Evolutionary conservation across 2,113 vertebrate genomes (phyloP).

Genomic region (Felis chaus): DNA sequence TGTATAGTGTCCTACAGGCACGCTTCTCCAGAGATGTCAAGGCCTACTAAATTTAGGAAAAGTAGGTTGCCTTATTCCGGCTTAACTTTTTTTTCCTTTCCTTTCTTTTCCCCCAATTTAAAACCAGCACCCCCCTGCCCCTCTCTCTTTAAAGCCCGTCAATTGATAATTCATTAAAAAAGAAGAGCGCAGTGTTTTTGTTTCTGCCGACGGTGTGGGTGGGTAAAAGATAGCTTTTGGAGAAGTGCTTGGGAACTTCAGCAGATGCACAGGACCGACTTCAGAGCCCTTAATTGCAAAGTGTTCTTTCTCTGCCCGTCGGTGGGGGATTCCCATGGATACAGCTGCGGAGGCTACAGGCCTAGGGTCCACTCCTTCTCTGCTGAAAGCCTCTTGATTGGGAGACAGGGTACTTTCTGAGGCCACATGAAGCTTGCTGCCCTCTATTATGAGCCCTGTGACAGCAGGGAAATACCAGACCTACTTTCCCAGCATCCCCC

Average conservation of each 20-base stretch:
- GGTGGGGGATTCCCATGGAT: background rate
- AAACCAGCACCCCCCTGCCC: background rate
- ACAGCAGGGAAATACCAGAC: background rate
- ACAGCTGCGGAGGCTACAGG: background rate
- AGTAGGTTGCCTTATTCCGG: background rate
- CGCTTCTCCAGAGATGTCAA: background rate
- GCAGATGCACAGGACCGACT: background rate
- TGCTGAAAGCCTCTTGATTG: background rate
- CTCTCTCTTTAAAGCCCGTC: background rate
- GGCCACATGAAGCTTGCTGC: background rate
- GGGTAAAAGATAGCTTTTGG: background rate
- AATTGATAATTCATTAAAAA: background rate
- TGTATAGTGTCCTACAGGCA: accelerated
- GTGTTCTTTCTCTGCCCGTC: accelerated
- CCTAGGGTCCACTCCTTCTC: background rate
- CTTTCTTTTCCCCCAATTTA: background rate
- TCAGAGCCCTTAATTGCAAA: background rate
- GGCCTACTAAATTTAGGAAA: background rate
- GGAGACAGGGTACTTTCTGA: background rate
- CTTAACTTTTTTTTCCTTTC: background rate
- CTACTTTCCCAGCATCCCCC: background rate
- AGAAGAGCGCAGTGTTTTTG: background rate
- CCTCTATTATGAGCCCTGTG: background rate
- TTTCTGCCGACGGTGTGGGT: background rate
- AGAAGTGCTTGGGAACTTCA: background rate